These are phyloP conservation scores for Alces alces DNA, from an alignment of 2,113 vertebrate genomes.

Conservation along the genomic window DNA sequence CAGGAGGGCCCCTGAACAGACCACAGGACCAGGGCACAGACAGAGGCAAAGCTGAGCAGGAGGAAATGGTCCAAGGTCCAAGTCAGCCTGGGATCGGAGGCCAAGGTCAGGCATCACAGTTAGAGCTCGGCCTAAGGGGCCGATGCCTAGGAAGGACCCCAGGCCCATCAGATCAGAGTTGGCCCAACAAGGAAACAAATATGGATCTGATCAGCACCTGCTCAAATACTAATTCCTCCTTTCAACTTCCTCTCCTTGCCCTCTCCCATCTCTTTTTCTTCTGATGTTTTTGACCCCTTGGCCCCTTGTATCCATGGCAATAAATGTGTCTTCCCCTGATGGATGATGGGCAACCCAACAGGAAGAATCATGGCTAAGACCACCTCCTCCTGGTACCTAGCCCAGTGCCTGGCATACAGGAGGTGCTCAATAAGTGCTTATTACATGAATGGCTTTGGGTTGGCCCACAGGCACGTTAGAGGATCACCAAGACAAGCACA, in stretches of 20 bases:
- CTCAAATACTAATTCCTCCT: background rate
- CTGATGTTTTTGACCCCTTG: background rate
- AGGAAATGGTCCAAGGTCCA: background rate
- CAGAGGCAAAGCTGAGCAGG: background rate
- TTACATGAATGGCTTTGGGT: background rate
- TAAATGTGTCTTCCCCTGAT: background rate
- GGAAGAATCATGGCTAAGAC: background rate
- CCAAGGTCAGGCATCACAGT: background rate
- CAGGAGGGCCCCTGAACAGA: background rate
- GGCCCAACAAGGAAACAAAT: background rate
- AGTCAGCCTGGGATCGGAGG: background rate
- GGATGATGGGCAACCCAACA: accelerated
- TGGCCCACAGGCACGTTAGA: accelerated
- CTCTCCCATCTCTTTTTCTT: too few relatives aligned
- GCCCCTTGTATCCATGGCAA: background rate
- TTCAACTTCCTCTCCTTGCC: accelerated
- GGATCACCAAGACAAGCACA: background rate
- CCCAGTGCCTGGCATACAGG: background rate
- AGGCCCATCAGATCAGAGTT: background rate
- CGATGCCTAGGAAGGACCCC: background rate
- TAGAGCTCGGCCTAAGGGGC: background rate
- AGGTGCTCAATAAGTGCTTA: background rate
- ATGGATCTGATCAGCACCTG: accelerated
- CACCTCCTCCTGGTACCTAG: background rate
- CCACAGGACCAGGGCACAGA: background rate